phyloP scores from a whole-genome alignment of 2,888 invertebrate genomes.

The Amphimallon solstitiale region DNA sequence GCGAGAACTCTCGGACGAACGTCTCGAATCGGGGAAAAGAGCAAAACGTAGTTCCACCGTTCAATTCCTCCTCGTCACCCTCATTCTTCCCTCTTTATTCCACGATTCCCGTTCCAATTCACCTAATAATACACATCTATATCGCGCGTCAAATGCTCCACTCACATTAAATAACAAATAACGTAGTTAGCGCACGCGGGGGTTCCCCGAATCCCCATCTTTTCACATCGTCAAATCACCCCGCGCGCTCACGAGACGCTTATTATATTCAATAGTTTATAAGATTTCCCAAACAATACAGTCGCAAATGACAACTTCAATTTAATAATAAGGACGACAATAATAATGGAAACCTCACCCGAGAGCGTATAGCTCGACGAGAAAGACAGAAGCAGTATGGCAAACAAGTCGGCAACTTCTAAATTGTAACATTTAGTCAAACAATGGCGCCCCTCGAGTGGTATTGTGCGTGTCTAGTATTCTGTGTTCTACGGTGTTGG shows the following conservation, averaged over 20 bases:
- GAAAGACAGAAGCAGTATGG: slow-evolving; percentile 36
- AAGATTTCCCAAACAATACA: slow-evolving; percentile 62
- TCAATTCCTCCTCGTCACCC: slow-evolving; percentile 21
- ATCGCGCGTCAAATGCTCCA: slow-evolving; percentile 6
- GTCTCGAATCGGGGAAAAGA: not conserved
- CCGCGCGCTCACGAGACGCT: slow-evolving; percentile 17
- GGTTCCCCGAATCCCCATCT: not conserved
- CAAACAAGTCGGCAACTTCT: slow-evolving; percentile 63
- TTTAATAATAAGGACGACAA: slow-evolving; percentile 62
- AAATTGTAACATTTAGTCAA: slow-evolving; percentile 64
- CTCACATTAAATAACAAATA: slow-evolving; percentile 37
- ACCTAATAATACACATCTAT: slow-evolving; percentile 4
- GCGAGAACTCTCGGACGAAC: not conserved
- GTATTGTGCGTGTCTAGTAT: slow-evolving; percentile 54
- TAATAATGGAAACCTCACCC: slow-evolving; percentile 63
- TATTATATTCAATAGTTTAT: slow-evolving; percentile 62
- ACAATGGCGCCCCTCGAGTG: slow-evolving; percentile 60
- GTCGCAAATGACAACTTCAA: slow-evolving; percentile 63
- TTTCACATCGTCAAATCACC: slow-evolving; percentile 42
- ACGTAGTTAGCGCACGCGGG: slow-evolving; percentile 23
- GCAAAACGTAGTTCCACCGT: not conserved
- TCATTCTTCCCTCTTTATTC: not conserved
- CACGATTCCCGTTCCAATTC: not conserved
- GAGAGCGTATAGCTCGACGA: slow-evolving; percentile 14
- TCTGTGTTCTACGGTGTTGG: not conserved